Evolutionary conservation across 2,797 vertebrate species (phyloP), one percentile per base, ranked within the genome.

Genomic region (Argya squamiceps): DNA sequence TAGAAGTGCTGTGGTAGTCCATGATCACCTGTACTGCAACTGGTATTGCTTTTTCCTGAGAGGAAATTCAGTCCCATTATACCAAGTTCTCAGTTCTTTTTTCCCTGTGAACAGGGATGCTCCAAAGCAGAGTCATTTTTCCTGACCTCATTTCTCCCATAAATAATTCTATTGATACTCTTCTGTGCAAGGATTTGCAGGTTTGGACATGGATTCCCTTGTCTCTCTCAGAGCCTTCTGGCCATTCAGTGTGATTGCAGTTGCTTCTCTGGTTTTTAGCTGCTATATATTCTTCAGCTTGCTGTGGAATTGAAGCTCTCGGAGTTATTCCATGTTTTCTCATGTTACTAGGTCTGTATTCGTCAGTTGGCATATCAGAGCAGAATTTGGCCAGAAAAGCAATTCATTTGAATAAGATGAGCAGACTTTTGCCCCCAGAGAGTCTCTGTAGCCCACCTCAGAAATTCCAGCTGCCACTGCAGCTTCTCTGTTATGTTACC

Each of bases 391-490:
- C 95, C 96, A 95, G 94, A 26, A 96, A 96, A 94, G 85, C 83
- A 82, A 71, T 95, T 96, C 94, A 94, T 96, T 96, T 96, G 94
- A 96, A 96, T 96, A 96, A 96, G 95, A 96, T 93, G 93, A 96
- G 94, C 95, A 96, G 95, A 95, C 95, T 96, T 97, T 97, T 96
- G 96, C 96, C 93, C 91, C 64, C 85, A 88, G 95, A 95, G 94
- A 93, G 93, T 94, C 95, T 96, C 94, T 95, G 74, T 96, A 97
- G 94, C 92, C 95, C 94, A 95, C 96, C 95, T 96, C 94, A 96
- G 89, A 97, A 96, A 97, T 97, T 96, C 96, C 96, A 96, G 95
- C 96, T 97, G 93, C 96, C 89, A 80, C 92, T 94, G 93, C 95
- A 96, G 94, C 92, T 97, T 92, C 94, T 96, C 96, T 95, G 94